These are phyloP conservation scores for Stylophora pistillata DNA, from an alignment of 64 coral and sea anemone genomes.

Conservation along the genomic window DNA sequence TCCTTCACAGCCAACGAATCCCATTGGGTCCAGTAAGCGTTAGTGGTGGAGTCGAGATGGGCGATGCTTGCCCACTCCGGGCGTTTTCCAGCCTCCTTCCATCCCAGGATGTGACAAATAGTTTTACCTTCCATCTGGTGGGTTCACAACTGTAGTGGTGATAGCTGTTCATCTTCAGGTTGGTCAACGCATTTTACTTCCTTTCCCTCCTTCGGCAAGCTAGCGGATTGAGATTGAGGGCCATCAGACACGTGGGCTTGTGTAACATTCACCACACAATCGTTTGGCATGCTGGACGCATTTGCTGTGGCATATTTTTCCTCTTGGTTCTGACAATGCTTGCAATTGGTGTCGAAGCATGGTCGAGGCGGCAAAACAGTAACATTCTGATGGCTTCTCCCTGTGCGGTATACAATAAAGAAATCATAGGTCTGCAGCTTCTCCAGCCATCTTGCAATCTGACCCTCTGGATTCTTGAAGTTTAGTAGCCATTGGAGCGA, in stretches of 20 bases:
- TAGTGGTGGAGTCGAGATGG: not conserved
- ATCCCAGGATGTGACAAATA: not conserved
- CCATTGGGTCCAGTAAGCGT: slow-evolving; percentile 26
- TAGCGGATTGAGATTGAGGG: too few species aligned
- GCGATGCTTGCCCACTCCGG: slow-evolving; percentile 6
- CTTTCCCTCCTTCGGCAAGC: not conserved
- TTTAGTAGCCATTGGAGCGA: slow-evolving; percentile 15
- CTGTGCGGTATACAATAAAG: not conserved
- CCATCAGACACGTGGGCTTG: too few species aligned
- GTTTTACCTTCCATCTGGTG: not conserved
- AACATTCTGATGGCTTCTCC: slow-evolving; percentile 22
- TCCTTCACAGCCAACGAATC: not conserved
- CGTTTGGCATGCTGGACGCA: not conserved
- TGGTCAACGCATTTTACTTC: too few species aligned
- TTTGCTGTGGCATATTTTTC: not conserved
- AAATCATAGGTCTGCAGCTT: slow-evolving; percentile 22
- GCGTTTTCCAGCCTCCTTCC: not conserved
- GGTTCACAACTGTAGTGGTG: not conserved
- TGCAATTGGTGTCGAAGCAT: not conserved
- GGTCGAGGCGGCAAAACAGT: slow-evolving; percentile 8
- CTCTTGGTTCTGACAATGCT: slow-evolving; percentile 26
- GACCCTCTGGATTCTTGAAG: slow-evolving; percentile 35
- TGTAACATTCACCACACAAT: not conserved
- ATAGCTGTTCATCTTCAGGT: not conserved
- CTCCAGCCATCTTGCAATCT: slow-evolving; percentile 41